Evolutionary conservation across 2,888 invertebrate genomes (phyloP).

Genomic region (Drosophila mimica): DNA sequence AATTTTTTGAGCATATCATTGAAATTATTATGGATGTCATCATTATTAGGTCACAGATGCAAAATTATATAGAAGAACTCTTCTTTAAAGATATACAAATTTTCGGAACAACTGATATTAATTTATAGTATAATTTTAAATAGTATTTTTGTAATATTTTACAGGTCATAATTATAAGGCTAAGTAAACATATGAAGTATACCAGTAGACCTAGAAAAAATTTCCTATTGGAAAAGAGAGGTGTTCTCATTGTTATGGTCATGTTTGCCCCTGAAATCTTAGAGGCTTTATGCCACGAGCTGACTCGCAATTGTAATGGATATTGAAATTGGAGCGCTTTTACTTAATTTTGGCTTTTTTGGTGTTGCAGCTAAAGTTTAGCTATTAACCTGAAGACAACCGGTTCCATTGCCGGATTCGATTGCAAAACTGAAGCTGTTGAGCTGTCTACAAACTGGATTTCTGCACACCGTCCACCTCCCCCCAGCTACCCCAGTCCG

Average conservation of each 20-base stretch:
- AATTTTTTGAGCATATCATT: not conserved
- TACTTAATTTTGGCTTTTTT: constrained; percentile 19
- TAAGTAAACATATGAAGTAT: not conserved
- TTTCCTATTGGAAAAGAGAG: not conserved
- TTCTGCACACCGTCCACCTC: not conserved
- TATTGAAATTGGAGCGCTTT: constrained; percentile 43
- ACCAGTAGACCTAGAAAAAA: not conserved
- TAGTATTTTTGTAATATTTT: not conserved
- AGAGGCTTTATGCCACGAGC: constrained; percentile 6
- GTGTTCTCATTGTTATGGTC: constrained; percentile 12
- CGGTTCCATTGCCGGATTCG: constrained; percentile 47
- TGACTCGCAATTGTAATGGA: constrained; percentile 27
- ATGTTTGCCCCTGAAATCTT: constrained; percentile 13
- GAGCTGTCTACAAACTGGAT: constrained; percentile 11
- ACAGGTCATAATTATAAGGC: not conserved
- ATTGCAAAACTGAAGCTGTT: constrained; percentile 48
- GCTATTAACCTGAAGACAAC: constrained; percentile 36
- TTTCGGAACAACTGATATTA: not conserved
- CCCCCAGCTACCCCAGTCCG: not conserved
- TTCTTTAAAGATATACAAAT: not conserved
- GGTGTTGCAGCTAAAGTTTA: constrained; percentile 14
- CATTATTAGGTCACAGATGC: not conserved
- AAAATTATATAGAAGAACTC: no score
- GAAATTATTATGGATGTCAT: not conserved
- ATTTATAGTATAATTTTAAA: not conserved